Percentiles rank a stretch among this genome's conserved stretches.
These are phyloP conservation scores for Andrena bucephala DNA, from an alignment of 2,888 invertebrate species.

Conservation along the genomic window DNA sequence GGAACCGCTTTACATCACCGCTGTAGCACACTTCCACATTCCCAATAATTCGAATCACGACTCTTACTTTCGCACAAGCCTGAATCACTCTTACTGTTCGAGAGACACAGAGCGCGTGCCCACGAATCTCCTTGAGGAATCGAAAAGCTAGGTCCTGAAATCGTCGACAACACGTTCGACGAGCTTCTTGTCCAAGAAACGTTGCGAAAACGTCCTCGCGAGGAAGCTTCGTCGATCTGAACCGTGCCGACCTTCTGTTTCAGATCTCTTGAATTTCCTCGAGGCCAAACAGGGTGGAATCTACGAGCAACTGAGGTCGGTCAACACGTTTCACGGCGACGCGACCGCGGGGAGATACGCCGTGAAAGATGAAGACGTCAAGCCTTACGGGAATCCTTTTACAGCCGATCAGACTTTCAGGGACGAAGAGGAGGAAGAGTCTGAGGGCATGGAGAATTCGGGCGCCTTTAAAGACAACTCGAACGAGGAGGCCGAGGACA, in stretches of 20 bases:
- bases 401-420: neutral
- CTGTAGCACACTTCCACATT: no score
- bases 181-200: neutral
- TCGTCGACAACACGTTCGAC: no score
- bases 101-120: no score
- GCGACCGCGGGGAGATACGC: neutral
- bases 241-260: conserved; percentile 23
- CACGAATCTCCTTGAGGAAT: no score
- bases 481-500: neutral
- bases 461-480: neutral
- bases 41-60: no score
- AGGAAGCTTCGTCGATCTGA: neutral
- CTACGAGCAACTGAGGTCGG: neutral
- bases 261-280: neutral
- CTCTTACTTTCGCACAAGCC: no score
- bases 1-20: no score
- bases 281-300: neutral
- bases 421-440: conserved; percentile 3
- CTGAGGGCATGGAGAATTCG: neutral
- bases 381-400: neutral
- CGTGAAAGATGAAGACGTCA: neutral
- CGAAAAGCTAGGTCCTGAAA: no score
- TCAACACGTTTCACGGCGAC: neutral
- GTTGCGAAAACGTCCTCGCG: neutral
- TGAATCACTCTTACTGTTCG: no score